These are phyloP conservation scores for Xanthorhoe spadicearia DNA, from an alignment of 2,888 invertebrate genomes.

Conservation along the genomic window DNA sequence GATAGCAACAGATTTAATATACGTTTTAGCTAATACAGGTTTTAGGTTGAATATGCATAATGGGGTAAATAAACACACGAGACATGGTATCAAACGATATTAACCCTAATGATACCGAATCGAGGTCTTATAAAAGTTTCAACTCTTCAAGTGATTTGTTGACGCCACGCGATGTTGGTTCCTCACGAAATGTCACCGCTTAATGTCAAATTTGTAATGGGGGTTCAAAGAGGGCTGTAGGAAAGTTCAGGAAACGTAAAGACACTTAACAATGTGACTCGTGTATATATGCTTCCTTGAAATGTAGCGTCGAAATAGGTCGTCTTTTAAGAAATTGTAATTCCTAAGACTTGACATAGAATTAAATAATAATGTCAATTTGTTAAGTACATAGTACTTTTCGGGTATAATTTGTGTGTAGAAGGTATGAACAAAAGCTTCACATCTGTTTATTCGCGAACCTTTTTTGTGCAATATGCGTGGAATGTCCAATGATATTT, in stretches of 20 bases:
- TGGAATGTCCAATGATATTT: too few relatives aligned
- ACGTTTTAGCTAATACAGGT: too few relatives aligned
- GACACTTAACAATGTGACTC: background rate
- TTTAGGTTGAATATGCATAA: too few relatives aligned
- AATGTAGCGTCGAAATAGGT: background rate
- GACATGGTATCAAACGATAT: slow-evolving; percentile 2
- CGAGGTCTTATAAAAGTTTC: slow-evolving; percentile 53
- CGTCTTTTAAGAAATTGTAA: too few relatives aligned
- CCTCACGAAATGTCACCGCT: slow-evolving; percentile 62
- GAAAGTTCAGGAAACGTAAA: slow-evolving; percentile 39
- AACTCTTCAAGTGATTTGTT: slow-evolving; percentile 52
- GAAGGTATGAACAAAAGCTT: too few relatives aligned
- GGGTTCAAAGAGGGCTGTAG: background rate
- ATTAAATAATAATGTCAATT: too few relatives aligned
- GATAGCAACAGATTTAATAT: too few relatives aligned
- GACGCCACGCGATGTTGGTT: slow-evolving; percentile 52
- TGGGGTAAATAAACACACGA: background rate
- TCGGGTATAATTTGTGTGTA: too few relatives aligned
- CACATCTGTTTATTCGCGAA: too few relatives aligned
- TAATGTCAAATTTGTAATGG: slow-evolving; percentile 48
- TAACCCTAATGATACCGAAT: slow-evolving; percentile 48
- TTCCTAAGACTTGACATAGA: too few relatives aligned
- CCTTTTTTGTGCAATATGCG: too few relatives aligned
- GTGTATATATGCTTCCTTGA: background rate
- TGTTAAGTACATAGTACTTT: too few relatives aligned